Evolutionary conservation across 64 coral and sea anemone species (phyloP).

Genomic region (Montipora foliosa): DNA sequence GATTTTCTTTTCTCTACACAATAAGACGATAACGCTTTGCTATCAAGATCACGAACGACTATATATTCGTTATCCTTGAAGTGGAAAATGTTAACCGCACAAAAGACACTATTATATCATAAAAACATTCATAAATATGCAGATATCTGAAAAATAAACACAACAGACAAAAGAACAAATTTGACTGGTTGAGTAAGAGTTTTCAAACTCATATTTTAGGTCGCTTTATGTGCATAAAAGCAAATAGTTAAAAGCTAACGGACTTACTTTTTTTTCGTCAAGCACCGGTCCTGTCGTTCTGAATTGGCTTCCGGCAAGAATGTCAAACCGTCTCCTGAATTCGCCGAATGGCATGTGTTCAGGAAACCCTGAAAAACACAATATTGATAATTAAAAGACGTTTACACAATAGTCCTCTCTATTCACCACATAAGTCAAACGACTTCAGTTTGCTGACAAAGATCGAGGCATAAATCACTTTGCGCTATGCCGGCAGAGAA

Average conservation of each 20-base stretch:
- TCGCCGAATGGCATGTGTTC: conserved; percentile 99
- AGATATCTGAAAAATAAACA: neutral
- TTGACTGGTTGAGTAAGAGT: neutral
- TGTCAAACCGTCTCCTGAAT: conserved; percentile 90
- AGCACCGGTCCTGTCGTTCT: conserved; percentile 84
- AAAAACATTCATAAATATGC: conserved; percentile 1
- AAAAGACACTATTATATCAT: neutral
- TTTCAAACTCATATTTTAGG: neutral
- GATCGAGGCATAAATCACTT: neutral
- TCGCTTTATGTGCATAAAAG: neutral
- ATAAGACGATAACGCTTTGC: neutral
- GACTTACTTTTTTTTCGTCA: conserved; percentile 94
- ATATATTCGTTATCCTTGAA: neutral
- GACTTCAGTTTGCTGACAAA: neutral
- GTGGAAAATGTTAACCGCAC: conserved; percentile 19
- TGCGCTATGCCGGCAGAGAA: no score
- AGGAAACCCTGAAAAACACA: conserved; percentile 85
- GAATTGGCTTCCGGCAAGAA: conserved; percentile 75
- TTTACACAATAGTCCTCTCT: neutral
- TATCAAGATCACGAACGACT: neutral
- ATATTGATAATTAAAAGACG: neutral
- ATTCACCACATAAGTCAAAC: no score
- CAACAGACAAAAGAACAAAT: neutral
- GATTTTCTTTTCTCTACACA: neutral
- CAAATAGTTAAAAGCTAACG: neutral